A percentile compares a stretch with the other conserved stretches of the same genome.
Conservation (phyloP, 2,113 vertebrate species). For the Epinephelus lanceolatus region DNA sequence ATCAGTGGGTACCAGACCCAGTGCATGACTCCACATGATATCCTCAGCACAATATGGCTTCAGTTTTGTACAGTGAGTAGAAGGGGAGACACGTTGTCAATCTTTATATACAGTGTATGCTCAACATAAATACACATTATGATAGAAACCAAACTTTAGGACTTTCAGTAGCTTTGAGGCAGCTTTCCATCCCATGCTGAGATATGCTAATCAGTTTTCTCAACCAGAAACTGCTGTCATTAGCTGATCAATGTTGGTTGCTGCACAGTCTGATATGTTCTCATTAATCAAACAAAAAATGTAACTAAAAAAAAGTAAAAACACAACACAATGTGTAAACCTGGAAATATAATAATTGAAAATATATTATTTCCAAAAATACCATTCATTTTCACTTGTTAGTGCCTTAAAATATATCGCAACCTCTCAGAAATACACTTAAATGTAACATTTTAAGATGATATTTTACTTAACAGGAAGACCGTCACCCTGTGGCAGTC, state of each 20-base stretch:
- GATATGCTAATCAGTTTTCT: neutral
- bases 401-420: neutral
- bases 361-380: neutral
- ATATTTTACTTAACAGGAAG: neutral
- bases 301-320: neutral
- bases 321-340: neutral
- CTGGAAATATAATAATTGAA: neutral
- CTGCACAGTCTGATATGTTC: neutral
- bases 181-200: neutral
- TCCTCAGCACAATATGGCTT: no score
- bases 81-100: no score
- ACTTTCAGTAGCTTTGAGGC: neutral
- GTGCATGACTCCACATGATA: no score
- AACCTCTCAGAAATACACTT: neutral
- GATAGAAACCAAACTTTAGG: neutral
- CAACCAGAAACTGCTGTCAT: conserved; percentile 10
- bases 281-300: conserved; percentile 14
- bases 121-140: neutral
- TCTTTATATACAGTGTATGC: no score
- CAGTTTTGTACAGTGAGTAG: no score
- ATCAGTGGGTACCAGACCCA: no score
- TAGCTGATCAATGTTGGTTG: conserved; percentile 4
- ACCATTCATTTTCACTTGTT: neutral
- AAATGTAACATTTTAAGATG: neutral
- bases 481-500: neutral